These are phyloP conservation scores for Scophthalmus maximus DNA, from an alignment of 2,113 vertebrate genomes.

Conservation along the genomic window DNA sequence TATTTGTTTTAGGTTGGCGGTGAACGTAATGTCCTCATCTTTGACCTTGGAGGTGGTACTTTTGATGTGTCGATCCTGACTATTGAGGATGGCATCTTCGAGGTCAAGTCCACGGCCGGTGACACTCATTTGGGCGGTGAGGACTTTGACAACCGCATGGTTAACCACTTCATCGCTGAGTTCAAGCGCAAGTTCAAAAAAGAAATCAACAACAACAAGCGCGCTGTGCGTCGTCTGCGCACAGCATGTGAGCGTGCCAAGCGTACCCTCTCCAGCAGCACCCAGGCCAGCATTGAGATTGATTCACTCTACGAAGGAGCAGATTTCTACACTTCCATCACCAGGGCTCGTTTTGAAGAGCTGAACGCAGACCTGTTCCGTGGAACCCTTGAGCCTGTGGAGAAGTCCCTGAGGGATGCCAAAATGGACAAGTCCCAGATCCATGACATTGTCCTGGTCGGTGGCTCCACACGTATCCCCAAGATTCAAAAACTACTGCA, in stretches of 20 bases:
- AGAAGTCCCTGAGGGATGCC: conserved; percentile 90
- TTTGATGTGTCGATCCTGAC: conserved; percentile 93
- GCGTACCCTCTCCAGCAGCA: conserved; percentile 92
- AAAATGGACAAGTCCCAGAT: conserved; percentile 92
- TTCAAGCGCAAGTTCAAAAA: conserved; percentile 94
- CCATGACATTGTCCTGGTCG: conserved; percentile 92
- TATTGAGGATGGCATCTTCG: conserved; percentile 95
- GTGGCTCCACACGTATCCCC: conserved; percentile 93
- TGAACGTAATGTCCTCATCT: conserved; percentile 92
- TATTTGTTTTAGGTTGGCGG: conserved; percentile 81
- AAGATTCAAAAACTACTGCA: conserved; percentile 93
- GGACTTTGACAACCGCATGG: conserved; percentile 93
- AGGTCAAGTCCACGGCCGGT: conserved; percentile 91
- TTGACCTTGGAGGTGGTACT: conserved; percentile 92
- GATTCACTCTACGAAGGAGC: conserved; percentile 90
- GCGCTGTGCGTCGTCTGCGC: conserved; percentile 88
- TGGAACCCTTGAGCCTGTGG: conserved; percentile 92
- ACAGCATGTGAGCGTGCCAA: conserved; percentile 92
- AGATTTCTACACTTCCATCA: conserved; percentile 94
- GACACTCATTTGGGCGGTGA: conserved; percentile 93
- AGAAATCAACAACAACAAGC: conserved; percentile 91
- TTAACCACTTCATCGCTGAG: conserved; percentile 90
- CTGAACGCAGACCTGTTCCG: conserved; percentile 91
- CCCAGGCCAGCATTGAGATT: conserved; percentile 92
- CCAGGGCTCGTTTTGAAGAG: conserved; percentile 92